phyloP scores from a whole-genome alignment of 2,888 invertebrate species.

The Eupithecia subfuscata region DNA sequence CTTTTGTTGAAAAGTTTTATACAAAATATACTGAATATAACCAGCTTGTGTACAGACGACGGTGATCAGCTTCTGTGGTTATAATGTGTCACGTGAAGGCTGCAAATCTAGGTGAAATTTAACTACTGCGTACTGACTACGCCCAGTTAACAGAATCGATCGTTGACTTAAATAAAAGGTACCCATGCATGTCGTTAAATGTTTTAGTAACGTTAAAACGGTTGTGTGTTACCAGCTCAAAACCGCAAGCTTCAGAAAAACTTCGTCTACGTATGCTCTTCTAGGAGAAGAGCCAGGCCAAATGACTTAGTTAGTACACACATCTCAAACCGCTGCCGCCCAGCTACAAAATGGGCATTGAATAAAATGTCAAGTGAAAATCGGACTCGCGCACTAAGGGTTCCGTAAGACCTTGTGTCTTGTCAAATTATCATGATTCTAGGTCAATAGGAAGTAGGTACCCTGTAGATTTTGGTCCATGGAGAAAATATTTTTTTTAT shows the following conservation, averaged over 20 bases:
- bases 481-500: too few species aligned
- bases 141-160: not conserved
- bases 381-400: too few species aligned
- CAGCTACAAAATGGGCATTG: too few species aligned
- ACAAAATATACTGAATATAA: not conserved
- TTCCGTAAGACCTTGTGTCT: too few species aligned
- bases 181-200: not conserved
- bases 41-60: not conserved
- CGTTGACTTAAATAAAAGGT: not conserved
- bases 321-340: too few species aligned
- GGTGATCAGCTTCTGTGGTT: not conserved
- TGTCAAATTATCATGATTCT: too few species aligned
- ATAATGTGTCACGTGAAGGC: not conserved
- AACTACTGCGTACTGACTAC: not conserved
- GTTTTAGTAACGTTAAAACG: not conserved
- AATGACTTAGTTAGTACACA: not conserved
- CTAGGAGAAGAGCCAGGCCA: not conserved
- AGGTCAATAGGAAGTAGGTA: too few species aligned
- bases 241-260: constrained; percentile 44
- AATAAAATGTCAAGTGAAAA: too few species aligned
- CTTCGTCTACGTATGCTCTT: constrained; percentile 7
- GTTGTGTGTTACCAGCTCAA: not conserved
- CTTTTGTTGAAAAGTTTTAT: constrained; percentile 37
- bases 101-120: too few species aligned
- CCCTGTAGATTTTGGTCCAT: too few species aligned